A percentile compares a stretch with the other conserved stretches of the same genome.
Conservation (phyloP, 2,113 vertebrate species). For the Takifugu bimaculatus region DNA sequence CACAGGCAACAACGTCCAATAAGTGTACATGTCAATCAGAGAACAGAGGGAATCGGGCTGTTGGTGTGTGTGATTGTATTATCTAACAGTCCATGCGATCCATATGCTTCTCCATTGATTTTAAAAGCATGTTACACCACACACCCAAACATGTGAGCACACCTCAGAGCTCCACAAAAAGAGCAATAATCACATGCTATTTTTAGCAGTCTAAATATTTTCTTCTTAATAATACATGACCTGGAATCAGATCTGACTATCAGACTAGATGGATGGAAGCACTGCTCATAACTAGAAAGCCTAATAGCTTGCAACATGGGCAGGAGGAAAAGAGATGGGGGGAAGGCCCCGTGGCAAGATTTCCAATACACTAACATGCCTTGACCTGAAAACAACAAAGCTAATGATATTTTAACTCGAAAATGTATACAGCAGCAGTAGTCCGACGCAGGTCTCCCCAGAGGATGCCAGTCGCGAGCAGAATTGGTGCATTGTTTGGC, state of each 20-base stretch:
- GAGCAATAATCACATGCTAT: neutral
- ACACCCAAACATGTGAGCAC: neutral
- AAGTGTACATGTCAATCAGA: conserved; percentile 33
- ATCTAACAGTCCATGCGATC: neutral
- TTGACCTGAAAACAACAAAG: conserved; percentile 78
- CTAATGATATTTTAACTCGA: conserved; percentile 68
- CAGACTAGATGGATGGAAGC: conserved; percentile 1
- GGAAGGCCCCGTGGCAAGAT: conserved; percentile 52
- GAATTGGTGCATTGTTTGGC: conserved; percentile 64
- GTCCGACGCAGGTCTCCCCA: conserved; percentile 44
- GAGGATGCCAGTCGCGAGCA: conserved; percentile 50
- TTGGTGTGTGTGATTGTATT: neutral
- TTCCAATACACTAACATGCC: conserved; percentile 58
- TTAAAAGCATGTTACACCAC: neutral
- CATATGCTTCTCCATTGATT: neutral
- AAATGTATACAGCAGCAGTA: conserved; percentile 53
- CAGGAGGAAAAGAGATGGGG: conserved; percentile 9
- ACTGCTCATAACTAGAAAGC: conserved; percentile 27
- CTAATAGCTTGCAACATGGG: conserved; percentile 31
- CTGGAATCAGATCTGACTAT: conserved; percentile 10
- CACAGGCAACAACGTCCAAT: conserved; percentile 27
- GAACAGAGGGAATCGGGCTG: neutral
- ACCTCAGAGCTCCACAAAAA: neutral
- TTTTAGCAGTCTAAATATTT: neutral
- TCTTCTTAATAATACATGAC: conserved; percentile 1